A percentile compares a stretch with the other conserved stretches of the same genome.
Conservation (phyloP, 2,113 vertebrate genomes). For the Athene cunicularia region DNA sequence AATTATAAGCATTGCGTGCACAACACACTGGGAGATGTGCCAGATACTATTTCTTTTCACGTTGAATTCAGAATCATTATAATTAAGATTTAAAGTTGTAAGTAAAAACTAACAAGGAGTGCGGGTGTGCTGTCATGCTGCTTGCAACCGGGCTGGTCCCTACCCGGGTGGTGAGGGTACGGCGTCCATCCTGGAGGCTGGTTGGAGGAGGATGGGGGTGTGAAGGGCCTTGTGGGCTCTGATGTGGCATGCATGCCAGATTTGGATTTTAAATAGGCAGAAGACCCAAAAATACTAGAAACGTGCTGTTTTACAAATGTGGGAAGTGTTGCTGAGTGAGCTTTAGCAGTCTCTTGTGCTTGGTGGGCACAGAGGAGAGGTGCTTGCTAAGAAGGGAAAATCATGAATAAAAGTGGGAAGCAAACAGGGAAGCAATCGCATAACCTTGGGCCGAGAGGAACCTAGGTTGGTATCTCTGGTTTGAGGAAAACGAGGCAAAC, state of each 20-base stretch:
- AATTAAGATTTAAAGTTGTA: slow-evolving; percentile 55
- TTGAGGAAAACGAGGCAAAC: not conserved
- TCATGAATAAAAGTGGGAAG: not conserved
- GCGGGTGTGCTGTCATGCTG: not conserved
- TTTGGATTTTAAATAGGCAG: not conserved
- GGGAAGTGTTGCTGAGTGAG: not conserved
- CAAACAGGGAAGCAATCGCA: not conserved
- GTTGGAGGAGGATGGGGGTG: not conserved
- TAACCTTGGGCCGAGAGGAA: not conserved
- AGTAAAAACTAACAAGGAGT: not conserved
- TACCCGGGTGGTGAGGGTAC: not conserved
- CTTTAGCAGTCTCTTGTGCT: not conserved
- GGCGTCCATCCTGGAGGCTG: accelerated
- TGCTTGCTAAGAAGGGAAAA: not conserved
- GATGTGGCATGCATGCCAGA: accelerated
- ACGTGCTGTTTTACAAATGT: not conserved
- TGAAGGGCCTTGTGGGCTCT: not conserved
- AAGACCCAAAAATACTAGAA: not conserved
- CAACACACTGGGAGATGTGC: slow-evolving; percentile 37
- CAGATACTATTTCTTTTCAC: slow-evolving; percentile 22
- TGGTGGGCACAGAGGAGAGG: not conserved
- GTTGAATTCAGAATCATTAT: slow-evolving; percentile 31
- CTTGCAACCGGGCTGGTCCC: accelerated
- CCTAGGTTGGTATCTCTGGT: not conserved
- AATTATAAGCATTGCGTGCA: not conserved